Evolutionary conservation across 2,113 vertebrate species (phyloP).

Genomic region (Dermatemys mawii): DNA sequence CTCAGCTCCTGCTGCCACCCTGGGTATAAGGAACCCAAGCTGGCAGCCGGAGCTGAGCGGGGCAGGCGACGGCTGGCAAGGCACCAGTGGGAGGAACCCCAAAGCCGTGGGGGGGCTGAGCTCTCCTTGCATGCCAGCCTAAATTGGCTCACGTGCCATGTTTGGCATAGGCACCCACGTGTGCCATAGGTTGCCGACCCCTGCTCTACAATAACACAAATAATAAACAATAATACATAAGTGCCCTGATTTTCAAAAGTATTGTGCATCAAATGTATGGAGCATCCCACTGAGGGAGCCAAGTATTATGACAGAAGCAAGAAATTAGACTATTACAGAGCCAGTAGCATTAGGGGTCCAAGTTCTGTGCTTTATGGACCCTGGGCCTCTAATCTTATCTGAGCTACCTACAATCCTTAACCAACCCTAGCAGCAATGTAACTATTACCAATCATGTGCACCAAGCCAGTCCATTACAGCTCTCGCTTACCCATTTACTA

Average conservation of each 20-base stretch:
- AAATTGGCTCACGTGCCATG: too few species aligned
- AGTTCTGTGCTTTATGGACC: neutral
- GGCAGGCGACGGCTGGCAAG: too few species aligned
- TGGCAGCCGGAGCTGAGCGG: too few species aligned
- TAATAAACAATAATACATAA: neutral
- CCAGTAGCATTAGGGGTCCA: neutral
- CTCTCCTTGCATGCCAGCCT: too few species aligned
- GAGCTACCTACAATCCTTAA: neutral
- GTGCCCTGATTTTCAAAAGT: neutral
- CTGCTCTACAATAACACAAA: neutral
- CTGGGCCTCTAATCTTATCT: neutral
- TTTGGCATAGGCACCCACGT: too few species aligned
- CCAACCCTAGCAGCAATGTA: neutral
- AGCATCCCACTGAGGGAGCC: neutral
- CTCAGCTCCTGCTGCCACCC: too few species aligned
- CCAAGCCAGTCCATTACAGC: fast-evolving
- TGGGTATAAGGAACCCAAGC: too few species aligned
- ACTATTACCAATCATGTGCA: neutral
- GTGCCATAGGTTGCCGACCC: too few species aligned
- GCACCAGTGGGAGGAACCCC: too few species aligned
- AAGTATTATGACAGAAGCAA: neutral
- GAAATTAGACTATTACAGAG: neutral
- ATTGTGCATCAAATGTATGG: neutral
- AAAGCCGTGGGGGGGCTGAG: too few species aligned
- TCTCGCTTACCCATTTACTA: fast-evolving